A percentile compares a stretch with the other conserved stretches of the same genome.
Evolutionary conservation across 92 coral and sea anemone species (phyloP).

Genomic region (Epizoanthus scotinus): DNA sequence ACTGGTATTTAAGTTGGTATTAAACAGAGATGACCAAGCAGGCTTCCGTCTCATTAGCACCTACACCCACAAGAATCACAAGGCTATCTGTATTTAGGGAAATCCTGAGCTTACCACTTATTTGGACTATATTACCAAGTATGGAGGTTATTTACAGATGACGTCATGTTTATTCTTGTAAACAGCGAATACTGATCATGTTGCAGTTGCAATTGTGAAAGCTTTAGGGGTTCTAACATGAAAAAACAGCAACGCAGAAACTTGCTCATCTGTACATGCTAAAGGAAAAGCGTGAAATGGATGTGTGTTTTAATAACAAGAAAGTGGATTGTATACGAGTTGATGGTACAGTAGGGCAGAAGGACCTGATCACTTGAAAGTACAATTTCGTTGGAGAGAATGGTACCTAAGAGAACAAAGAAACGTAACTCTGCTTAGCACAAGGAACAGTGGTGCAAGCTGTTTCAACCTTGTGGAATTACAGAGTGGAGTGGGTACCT

Average conservation of each 20-base stretch:
- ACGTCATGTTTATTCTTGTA: constrained; percentile 37
- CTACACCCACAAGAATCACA: not conserved
- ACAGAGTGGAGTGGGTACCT: constrained; percentile 44
- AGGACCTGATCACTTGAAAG: constrained; percentile 13
- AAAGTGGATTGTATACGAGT: constrained; percentile 6
- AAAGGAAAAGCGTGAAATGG: constrained; percentile 23
- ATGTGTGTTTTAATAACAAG: constrained; percentile 8
- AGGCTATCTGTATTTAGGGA: constrained; percentile 10
- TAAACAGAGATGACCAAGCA: constrained; percentile 48
- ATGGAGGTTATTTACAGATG: constrained; percentile 45
- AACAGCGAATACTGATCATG: constrained; percentile 47
- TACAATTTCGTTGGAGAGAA: constrained; percentile 26
- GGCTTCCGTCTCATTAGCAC: constrained; percentile 33
- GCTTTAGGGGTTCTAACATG: constrained; percentile 31
- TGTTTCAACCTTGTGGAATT: constrained; percentile 33
- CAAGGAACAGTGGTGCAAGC: constrained; percentile 40
- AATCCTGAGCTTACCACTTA: not conserved
- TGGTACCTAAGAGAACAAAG: constrained; percentile 16
- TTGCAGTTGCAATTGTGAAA: constrained; percentile 41
- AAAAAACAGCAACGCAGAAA: constrained; percentile 36
- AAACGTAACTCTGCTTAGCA: constrained; percentile 4
- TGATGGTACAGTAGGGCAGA: constrained; percentile 9
- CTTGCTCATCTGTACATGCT: not conserved
- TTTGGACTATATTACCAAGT: constrained; percentile 47
- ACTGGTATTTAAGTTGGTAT: constrained; percentile 46